These are phyloP conservation scores for Physeter macrocephalus DNA, from an alignment of 2,113 vertebrate species.

Conservation along the genomic window DNA sequence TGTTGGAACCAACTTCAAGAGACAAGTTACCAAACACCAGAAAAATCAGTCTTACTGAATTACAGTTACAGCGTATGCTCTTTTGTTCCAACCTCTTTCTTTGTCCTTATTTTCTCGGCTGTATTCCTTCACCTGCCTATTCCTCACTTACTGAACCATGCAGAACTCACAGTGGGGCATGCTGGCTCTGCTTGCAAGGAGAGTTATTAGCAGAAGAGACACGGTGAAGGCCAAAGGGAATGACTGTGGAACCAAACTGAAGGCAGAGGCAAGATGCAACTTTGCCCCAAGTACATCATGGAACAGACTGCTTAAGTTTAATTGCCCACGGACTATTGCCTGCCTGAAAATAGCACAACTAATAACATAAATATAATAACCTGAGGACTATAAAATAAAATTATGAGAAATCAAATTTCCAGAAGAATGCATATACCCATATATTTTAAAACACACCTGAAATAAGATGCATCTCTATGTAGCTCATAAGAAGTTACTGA, in stretches of 20 bases:
- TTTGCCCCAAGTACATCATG: neutral
- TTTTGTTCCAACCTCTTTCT: neutral
- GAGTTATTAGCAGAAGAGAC: neutral
- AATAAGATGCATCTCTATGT: neutral
- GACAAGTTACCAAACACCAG: neutral
- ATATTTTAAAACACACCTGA: neutral
- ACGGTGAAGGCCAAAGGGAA: neutral
- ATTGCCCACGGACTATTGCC: neutral
- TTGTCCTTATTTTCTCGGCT: conserved; percentile 2
- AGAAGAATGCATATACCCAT: neutral
- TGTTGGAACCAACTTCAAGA: conserved; percentile 11
- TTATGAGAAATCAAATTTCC: neutral
- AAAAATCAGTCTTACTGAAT: neutral
- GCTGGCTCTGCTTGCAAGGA: neutral
- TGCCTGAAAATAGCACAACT: neutral
- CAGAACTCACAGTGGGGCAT: neutral
- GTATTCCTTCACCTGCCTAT: neutral
- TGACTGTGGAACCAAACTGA: neutral
- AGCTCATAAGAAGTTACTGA: neutral
- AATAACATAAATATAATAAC: neutral
- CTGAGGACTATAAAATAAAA: neutral
- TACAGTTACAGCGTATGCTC: neutral
- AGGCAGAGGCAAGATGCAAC: neutral
- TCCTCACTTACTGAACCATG: neutral
- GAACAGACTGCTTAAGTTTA: neutral